These are phyloP conservation scores for Cirrhinus mrigala DNA, from an alignment of 2,797 vertebrate genomes.

Conservation along the genomic window DNA sequence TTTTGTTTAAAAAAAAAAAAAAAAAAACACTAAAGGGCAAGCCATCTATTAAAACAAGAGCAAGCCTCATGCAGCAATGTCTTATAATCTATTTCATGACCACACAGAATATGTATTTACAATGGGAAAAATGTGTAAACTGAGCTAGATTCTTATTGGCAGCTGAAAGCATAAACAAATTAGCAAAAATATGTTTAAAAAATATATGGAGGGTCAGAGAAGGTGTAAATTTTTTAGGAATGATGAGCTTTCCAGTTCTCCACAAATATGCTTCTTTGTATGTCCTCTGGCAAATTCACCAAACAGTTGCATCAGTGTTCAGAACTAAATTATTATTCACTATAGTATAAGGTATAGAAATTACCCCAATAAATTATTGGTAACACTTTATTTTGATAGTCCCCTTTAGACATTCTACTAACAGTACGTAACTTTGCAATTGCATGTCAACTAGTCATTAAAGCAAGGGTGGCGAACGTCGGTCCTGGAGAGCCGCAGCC, in stretches of 20 bases:
- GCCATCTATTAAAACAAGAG: background rate
- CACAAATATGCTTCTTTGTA: background rate
- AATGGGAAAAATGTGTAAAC: background rate
- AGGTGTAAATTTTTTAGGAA: background rate
- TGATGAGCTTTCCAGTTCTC: background rate
- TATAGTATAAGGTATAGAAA: background rate
- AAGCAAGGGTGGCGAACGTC: too few relatives aligned
- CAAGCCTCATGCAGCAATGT: background rate
- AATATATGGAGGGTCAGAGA: background rate
- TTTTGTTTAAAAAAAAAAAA: background rate
- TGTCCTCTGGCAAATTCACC: background rate
- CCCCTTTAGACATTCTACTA: too few relatives aligned
- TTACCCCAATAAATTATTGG: too few relatives aligned
- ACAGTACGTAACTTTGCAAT: too few relatives aligned
- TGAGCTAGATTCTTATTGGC: background rate
- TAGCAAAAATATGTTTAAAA: background rate
- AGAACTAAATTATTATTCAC: background rate
- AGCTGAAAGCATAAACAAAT: background rate
- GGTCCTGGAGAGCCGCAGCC: too few relatives aligned
- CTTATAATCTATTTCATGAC: background rate
- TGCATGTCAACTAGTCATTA: too few relatives aligned
- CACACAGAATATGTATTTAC: background rate
- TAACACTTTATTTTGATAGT: too few relatives aligned
- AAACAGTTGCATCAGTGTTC: background rate
- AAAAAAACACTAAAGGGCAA: background rate